Conservation (phyloP, 2,797 vertebrate genomes). For the Clarias fuscus region DNA sequence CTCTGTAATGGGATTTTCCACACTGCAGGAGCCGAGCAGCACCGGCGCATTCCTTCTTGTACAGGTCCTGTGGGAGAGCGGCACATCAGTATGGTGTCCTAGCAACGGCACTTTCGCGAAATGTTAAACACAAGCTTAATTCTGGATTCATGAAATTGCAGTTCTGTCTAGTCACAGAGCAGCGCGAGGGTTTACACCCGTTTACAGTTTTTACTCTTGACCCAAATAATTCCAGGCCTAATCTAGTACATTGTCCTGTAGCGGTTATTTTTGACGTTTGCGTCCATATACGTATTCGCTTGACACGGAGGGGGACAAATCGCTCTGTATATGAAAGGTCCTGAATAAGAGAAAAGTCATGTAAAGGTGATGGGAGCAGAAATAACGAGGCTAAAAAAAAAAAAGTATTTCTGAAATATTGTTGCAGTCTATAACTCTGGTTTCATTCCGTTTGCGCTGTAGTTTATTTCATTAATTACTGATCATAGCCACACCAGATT, state of each 20-base stretch:
- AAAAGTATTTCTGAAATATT: neutral
- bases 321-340: neutral
- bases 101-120: conserved; percentile 18
- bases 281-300: neutral
- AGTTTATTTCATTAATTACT: neutral
- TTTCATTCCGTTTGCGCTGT: neutral
- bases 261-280: neutral
- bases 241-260: neutral
- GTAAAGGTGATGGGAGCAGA: neutral
- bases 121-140: conserved; percentile 20
- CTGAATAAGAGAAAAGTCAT: neutral
- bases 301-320: neutral
- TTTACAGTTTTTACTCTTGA: neutral
- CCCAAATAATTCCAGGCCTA: neutral
- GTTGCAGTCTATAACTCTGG: neutral
- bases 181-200: neutral
- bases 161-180: neutral
- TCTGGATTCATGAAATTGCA: conserved; percentile 6
- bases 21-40: conserved; percentile 94
- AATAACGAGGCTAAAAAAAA: neutral
- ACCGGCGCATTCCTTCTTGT: conserved; percentile 96
- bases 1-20: conserved; percentile 90
- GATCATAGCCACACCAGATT: neutral
- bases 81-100: conserved; percentile 35
- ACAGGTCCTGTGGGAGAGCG: conserved; percentile 81